Base-by-base conservation (phyloP, 1,140 invertebrate genomes). In the Kradibia gibbosae region DNA sequence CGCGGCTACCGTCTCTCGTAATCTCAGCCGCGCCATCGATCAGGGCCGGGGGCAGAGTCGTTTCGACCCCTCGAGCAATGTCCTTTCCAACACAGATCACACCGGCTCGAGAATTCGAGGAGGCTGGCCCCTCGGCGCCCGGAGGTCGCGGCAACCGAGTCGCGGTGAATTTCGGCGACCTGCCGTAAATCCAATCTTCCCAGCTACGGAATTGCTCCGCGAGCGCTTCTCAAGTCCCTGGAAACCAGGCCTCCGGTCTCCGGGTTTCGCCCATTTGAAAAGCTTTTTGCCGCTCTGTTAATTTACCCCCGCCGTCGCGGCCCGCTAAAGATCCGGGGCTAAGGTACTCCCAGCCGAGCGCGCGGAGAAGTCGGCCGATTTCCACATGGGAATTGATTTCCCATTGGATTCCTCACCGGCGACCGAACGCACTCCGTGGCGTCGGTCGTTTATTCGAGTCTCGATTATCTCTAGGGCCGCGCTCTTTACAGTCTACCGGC, bases 131-230 rank as follows among this genome's bases (percentile, higher is more conserved):
- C 85, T 74, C 7, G 84, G 91, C n/a, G n/a, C n/a, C n/a, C n/a
- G n/a, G n/a, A n/a, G n/a, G n/a, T n/a, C n/a, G n/a, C n/a, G n/a
- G n/a, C n/a, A n/a, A n/a, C n/a, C 89, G 88, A 10, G 86, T 89
- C 3, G 97, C 93, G 1, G 93, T 94, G 89, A 98, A 99, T 85
- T 94, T 94, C 0, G 97, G 97, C 0, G 97, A 97, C 87, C 94
- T 95, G 25, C 96, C 97, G 90, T 93, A 97, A 75, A 94, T 93
- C 97, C 97, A 98, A 71, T 97, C n/a, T n/a, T n/a, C 93, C 97
- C 97, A 98, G 20, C 94, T 94, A 81, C 91, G 87, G 34, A 97
- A 93, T 80, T 95, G 93, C 67, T 93, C 92, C 1, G 88, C 89
- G 1, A 91, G 72, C n/a, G n/a, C 77, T 92, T 87, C 31, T 92